Conservation (phyloP, 2,113 vertebrate species). For the Dryoscopus gambensis region DNA sequence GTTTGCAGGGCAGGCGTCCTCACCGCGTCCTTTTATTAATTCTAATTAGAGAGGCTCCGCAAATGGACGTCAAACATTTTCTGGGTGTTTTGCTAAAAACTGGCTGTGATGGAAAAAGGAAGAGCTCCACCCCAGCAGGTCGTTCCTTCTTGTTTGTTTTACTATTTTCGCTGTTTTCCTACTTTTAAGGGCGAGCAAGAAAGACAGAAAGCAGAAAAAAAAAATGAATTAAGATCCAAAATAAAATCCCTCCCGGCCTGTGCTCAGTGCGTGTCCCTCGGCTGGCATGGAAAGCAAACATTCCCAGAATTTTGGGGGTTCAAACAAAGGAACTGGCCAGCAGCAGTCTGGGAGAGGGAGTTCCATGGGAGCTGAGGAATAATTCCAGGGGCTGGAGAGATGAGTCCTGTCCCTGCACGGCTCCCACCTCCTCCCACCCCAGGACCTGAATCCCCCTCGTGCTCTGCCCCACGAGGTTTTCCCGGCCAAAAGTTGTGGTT, state of each 20-base stretch:
- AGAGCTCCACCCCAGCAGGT: slow-evolving; percentile 50
- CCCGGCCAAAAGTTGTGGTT: neutral
- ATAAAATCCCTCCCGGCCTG: neutral
- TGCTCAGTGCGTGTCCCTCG: neutral
- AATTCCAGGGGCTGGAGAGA: neutral
- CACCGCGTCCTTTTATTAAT: slow-evolving; percentile 62
- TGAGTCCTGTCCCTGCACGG: rapidly evolving
- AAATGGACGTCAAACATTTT: slow-evolving; percentile 66
- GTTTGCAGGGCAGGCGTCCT: slow-evolving; percentile 43
- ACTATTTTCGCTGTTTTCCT: slow-evolving; percentile 54
- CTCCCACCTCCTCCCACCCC: rapidly evolving
- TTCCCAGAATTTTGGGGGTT: neutral
- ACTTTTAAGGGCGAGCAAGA: neutral
- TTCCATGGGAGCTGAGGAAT: neutral
- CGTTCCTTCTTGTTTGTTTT: slow-evolving; percentile 49
- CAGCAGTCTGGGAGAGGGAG: neutral
- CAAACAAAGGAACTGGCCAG: neutral
- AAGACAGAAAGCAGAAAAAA: neutral
- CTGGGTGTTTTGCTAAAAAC: slow-evolving; percentile 43
- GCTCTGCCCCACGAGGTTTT: neutral
- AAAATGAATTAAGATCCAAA: neutral
- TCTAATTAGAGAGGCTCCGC: slow-evolving; percentile 71
- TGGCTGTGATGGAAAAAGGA: slow-evolving; percentile 48
- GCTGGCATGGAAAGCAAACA: neutral
- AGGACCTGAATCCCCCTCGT: neutral